These are phyloP conservation scores for Leptestheria dahalacensis DNA, from an alignment of 1,140 invertebrate genomes.

Conservation along the genomic window DNA sequence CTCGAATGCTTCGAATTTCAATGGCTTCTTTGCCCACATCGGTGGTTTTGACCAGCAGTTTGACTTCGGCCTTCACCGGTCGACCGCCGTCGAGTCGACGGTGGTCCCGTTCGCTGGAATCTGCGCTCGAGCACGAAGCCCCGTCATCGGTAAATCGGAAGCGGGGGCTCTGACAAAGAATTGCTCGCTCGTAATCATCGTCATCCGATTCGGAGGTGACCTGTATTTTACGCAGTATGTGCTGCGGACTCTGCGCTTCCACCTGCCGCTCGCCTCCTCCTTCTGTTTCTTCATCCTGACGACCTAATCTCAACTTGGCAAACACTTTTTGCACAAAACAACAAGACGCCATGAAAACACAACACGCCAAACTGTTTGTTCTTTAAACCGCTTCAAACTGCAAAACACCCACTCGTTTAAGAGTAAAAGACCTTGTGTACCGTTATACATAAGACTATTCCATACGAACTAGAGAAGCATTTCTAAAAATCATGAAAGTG, in stretches of 20 bases:
- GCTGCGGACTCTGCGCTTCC: too few relatives aligned
- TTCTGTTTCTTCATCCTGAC: neutral
- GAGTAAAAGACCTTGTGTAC: too few relatives aligned
- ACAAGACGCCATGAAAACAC: neutral
- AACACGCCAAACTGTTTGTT: neutral
- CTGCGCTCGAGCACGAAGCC: slow-evolving; percentile 1
- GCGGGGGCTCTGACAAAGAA: slow-evolving; percentile 17
- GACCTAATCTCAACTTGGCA: neutral
- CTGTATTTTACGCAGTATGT: neutral
- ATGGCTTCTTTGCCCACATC: slow-evolving; percentile 35
- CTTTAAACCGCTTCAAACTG: neutral
- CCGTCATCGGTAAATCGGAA: slow-evolving; percentile 15
- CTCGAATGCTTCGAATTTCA: slow-evolving; percentile 34
- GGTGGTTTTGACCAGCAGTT: slow-evolving; percentile 34
- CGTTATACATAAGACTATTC: too few relatives aligned
- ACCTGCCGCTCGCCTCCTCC: neutral
- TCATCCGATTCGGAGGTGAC: neutral
- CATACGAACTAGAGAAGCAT: too few relatives aligned
- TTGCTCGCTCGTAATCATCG: slow-evolving; percentile 20
- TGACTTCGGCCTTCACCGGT: slow-evolving; percentile 32
- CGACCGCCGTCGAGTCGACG: slow-evolving; percentile 12
- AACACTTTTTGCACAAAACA: neutral
- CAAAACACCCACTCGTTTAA: too few relatives aligned
- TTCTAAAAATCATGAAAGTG: too few relatives aligned
- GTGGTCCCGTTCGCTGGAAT: neutral